Base-by-base conservation (phyloP, 2,113 vertebrate species). In the Ia io region DNA sequence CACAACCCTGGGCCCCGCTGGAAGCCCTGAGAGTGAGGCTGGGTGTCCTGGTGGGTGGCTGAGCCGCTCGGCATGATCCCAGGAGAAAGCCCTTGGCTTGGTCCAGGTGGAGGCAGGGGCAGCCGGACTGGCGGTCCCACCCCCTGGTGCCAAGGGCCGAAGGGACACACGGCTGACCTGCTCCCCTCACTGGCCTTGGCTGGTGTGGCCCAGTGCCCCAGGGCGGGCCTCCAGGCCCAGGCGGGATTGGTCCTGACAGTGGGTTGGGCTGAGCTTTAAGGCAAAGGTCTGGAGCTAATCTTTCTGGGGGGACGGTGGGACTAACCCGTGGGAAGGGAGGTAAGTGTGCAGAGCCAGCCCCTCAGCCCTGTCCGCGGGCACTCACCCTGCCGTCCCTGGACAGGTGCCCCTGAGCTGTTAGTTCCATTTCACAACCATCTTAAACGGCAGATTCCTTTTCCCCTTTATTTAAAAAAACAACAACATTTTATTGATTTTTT, bases 231-330 rank as follows among this genome's bases (percentile, higher is more conserved):
- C 40, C 53, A 82, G 67, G 82, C 51, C 22, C 11, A 5, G 44
- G 3, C 42, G 61, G 86, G 92, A 71, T 23, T 93, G 51, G 67
- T 91, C 90, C 35, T 30, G 59, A 53, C 42, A 23, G 30, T 89
- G 79, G 78, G 74, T 61, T 96, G 89, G 61, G 40, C 61, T 25
- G 82, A 94, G 28, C 83, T 84, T 89, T 17, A 17, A 49, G 42
- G 74, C n/a, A 23, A 93, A 93, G 14, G 77, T 94, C 84, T 84
- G 35, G 30, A 95, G 73, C 63, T 63, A 91, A 93, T 61, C 76
- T 73, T 88, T 76, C 76, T 59, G 23, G 47, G 61, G 42, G 47
- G 70, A 92, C 61, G 67, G 56, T 3, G n/a, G 25, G 17, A n/a
- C 44, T 35, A 4, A 78, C 20, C 82, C 25, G 42, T 6, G 25